Evolutionary conservation across 2,888 invertebrate species (phyloP), one percentile per base, ranked within the genome.

Genomic region (Cephus sareptanus): DNA sequence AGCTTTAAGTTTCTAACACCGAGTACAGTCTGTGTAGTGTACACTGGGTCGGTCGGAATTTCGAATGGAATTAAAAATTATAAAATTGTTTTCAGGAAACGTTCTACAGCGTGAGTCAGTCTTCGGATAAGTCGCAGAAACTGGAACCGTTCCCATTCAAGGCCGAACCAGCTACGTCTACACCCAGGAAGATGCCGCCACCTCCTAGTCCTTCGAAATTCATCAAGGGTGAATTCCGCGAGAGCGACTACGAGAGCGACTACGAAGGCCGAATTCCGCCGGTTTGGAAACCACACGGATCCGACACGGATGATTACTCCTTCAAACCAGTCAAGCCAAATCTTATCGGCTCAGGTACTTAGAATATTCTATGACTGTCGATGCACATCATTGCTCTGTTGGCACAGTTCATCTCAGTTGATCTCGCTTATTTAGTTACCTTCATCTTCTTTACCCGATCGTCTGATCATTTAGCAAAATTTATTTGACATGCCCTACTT

Each of bases 201-300:
- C 93, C 94, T 75, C 93, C 94, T 34, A 94, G 94, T 90, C 95
- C 95, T 77, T 94, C 94, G 34, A 95, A 94, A 91, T 95, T 95
- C 89, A 91, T 94, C 33, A 94, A 94, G 89, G 93, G 94, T 83
- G 94, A 95, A 91, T 94, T 94, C 89, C 92, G 93, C 76, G 94
- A 94, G 89, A 95, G 95, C 87, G 95, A 95, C 88, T 95, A 95
- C 87, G 95, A 95, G 91, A 95, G 95, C 86, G 95, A 96, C 87
- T 94, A 95, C 81, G 95, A 95, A 80, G 93, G 94, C 78, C 93
- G 93, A 83, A 94, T 95, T 86, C 93, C 93, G 78, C 93, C 94
- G 2, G 92, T 94, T 13, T 95, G 95, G 93, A 92, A 93, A 70
- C 93, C 94, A 35, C 91, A 89, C 76, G 93, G 93, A 79, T 92